phyloP scores from a whole-genome alignment of 1,140 invertebrate genomes.

The Cardiocondyla obscurior region DNA sequence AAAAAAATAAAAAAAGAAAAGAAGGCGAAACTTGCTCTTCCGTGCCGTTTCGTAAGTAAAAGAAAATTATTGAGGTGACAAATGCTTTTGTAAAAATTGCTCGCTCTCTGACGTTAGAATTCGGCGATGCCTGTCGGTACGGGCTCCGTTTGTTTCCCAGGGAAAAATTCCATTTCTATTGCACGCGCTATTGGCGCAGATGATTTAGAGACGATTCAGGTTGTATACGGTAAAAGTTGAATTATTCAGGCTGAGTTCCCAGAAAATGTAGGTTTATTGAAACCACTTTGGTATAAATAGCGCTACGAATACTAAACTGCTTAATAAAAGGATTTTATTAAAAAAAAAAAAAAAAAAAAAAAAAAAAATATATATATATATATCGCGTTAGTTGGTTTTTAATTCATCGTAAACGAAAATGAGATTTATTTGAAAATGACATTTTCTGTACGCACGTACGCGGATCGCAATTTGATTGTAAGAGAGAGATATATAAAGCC shows the following conservation, averaged over 20 bases:
- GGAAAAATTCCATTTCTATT: slow-evolving; percentile 15
- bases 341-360: too few species aligned
- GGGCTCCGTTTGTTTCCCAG: background rate
- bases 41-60: background rate
- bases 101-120: background rate
- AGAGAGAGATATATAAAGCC: slow-evolving; percentile 5
- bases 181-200: background rate
- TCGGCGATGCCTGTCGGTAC: slow-evolving; percentile 15
- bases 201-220: slow-evolving; percentile 14
- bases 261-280: slow-evolving; percentile 42
- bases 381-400: too few species aligned
- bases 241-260: slow-evolving; percentile 29
- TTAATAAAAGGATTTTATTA: background rate
- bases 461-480: background rate
- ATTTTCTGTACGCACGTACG: background rate
- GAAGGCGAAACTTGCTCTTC: slow-evolving; percentile 3
- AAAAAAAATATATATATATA: too few species aligned
- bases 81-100: slow-evolving; percentile 11
- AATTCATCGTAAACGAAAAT: background rate
- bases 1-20: too few species aligned
- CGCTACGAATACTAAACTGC: background rate
- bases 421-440: background rate
- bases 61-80: slow-evolving; percentile 39
- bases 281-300: background rate
- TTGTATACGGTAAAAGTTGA: slow-evolving; percentile 28